Evolutionary conservation across 2,888 invertebrate species (phyloP).

Genomic region (Hypolimnas misippus): DNA sequence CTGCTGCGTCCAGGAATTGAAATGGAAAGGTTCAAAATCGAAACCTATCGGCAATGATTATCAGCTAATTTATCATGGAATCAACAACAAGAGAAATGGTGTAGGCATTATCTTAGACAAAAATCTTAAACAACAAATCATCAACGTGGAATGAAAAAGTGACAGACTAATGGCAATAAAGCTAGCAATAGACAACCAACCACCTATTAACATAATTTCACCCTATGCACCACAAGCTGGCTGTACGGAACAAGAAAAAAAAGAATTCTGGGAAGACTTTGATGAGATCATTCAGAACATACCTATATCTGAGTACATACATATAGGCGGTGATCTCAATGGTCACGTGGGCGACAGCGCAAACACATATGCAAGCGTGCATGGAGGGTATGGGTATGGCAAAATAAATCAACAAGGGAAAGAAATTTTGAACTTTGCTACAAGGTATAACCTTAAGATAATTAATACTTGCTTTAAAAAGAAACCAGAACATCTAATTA

Average conservation of each 20-base stretch:
- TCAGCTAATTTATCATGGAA: slow-evolving; percentile 3
- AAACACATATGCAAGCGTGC: neutral
- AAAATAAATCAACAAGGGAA: slow-evolving; percentile 5
- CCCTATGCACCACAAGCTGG: slow-evolving; percentile 40
- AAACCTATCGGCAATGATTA: slow-evolving; percentile 11
- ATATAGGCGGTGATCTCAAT: slow-evolving; percentile 32
- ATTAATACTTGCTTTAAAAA: neutral
- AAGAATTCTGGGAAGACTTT: slow-evolving; percentile 39
- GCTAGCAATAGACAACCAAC: slow-evolving; percentile 35
- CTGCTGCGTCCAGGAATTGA: slow-evolving; percentile 10
- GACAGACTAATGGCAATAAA: slow-evolving; percentile 38
- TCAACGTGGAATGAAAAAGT: slow-evolving; percentile 32
- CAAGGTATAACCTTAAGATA: neutral
- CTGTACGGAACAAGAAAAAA: slow-evolving; percentile 27
- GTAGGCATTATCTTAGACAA: slow-evolving; percentile 30
- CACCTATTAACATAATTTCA: slow-evolving; percentile 31
- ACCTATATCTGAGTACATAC: neutral
- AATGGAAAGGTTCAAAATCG: slow-evolving; percentile 12
- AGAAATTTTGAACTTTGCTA: neutral
- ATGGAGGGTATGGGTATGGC: slow-evolving; percentile 13
- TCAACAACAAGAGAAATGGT: slow-evolving; percentile 26
- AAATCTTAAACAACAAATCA: slow-evolving; percentile 29
- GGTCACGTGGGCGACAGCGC: slow-evolving; percentile 26
- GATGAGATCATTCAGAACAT: slow-evolving; percentile 21
- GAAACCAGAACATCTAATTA: no score